Base-by-base conservation (phyloP, 2,888 invertebrate genomes). In the Drosophila hamatofila region DNA sequence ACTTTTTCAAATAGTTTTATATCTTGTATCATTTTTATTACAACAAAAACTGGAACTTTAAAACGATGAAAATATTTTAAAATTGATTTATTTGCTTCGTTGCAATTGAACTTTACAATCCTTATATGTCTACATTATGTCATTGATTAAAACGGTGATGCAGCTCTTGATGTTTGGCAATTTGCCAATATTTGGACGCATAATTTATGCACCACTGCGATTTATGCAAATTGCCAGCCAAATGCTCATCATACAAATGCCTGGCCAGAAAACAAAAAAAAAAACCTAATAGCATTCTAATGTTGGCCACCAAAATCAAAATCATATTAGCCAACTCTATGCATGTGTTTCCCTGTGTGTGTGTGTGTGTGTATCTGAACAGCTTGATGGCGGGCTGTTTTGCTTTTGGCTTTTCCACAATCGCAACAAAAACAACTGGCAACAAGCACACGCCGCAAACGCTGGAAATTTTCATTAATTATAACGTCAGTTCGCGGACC, bases 401-500 rank as follows among this genome's bases (percentile, higher is more conserved):
- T 76, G 73, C 77, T 74, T 77, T 78, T 74, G 67, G 63, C 77
- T 78, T 75, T 74, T 62, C 57, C 71, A 71, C 63, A 69, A 69
- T 73, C 76, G 63, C 66, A 78, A 72, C 71, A 81, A 61, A 72
- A 84, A 73, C 66, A 55, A 69, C 70, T 70, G 49, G 66, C 48
- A 73, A 71, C 73, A 57, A 37, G 52, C 35, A 37, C 37, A 54
- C 18, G 42, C 56, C 56, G 75, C 64, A 69, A 75, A 64, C 58
- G 78, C 67, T 80, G 76, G 75, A 80, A 81, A 86, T 85, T 85
- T 86, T 86, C 86, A 87, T 86, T 86, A 86, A 86, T 86, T 86
- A 87, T 87, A 87, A 83, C 72, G 85, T 86, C 87, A 85, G 83
- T 75, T 63, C 62, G 64, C 57, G 66, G 46, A 58, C 59, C 52